phyloP scores from a whole-genome alignment of 35 echinoderm and acorn worm species.

The Acanthaster planci region DNA sequence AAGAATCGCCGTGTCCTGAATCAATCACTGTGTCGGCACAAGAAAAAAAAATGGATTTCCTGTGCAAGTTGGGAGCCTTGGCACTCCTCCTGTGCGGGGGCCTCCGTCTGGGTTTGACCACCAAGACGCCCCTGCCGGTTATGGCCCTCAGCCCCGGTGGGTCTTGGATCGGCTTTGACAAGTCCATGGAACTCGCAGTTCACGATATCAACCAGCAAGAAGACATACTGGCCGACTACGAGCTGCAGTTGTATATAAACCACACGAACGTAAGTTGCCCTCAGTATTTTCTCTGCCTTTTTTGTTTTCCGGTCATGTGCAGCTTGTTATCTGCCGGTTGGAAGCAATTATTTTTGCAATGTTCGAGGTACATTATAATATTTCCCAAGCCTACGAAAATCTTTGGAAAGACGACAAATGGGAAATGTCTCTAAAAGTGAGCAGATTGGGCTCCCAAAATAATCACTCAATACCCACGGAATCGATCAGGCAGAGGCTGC shows the following conservation, averaged over 20 bases:
- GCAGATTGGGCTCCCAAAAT: too few relatives aligned
- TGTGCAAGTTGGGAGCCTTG: not conserved
- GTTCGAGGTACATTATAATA: not conserved
- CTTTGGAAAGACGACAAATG: too few relatives aligned
- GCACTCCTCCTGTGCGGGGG: not conserved
- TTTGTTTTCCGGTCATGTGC: not conserved
- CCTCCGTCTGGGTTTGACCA: not conserved
- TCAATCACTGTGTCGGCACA: too few relatives aligned
- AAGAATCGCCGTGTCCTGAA: too few relatives aligned
- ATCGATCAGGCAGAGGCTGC: too few relatives aligned
- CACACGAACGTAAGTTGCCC: conserved; percentile 42
- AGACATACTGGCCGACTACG: conserved; percentile 29
- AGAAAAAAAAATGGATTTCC: too few relatives aligned
- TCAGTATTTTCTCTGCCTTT: not conserved
- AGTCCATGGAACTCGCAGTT: conserved; percentile 18
- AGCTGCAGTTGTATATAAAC: conserved; percentile 26
- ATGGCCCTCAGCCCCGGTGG: conserved; percentile 37
- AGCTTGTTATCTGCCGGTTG: not conserved
- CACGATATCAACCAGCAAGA: conserved; percentile 29
- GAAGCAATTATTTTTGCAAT: not conserved
- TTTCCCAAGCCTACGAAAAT: not conserved
- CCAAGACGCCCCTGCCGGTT: conserved; percentile 11
- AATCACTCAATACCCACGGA: too few relatives aligned
- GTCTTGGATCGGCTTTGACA: conserved; percentile 35
- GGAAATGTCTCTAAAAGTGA: too few relatives aligned